Percentiles rank a stretch among this genome's conserved stretches.
These are phyloP conservation scores for Taxidea taxus DNA, from an alignment of 2,113 vertebrate genomes.

Conservation along the genomic window DNA sequence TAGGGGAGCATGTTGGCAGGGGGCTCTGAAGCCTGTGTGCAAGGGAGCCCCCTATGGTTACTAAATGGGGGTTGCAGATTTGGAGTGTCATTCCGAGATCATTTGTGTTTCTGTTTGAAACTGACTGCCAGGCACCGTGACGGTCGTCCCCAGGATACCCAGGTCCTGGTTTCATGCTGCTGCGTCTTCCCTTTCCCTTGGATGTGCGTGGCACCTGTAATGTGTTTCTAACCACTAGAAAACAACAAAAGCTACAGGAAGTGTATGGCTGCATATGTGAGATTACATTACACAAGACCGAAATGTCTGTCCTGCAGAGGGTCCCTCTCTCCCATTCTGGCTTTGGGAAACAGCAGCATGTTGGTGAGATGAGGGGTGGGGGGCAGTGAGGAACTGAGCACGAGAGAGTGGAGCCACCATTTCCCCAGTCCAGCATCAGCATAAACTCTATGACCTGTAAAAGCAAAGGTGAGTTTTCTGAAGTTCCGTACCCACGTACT, in stretches of 20 bases:
- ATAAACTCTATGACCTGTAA: background rate
- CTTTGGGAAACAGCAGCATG: background rate
- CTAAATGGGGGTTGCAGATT: background rate
- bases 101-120: background rate
- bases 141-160: accelerated
- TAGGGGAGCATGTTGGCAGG: background rate
- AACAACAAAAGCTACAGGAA: background rate
- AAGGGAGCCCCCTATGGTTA: background rate
- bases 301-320: background rate
- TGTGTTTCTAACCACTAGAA: background rate
- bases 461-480: background rate
- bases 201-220: background rate
- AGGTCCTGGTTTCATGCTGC: background rate
- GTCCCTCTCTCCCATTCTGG: background rate
- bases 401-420: background rate
- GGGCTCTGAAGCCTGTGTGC: background rate
- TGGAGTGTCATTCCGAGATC: background rate
- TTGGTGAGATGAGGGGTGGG: too few relatives aligned
- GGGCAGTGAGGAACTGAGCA: too few relatives aligned
- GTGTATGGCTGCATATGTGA: accelerated
- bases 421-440: background rate
- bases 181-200: background rate
- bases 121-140: too few relatives aligned
- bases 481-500: background rate
- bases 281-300: accelerated